phyloP scores from a whole-genome alignment of 2,888 invertebrate genomes.

The Eupelmus urozonus region DNA sequence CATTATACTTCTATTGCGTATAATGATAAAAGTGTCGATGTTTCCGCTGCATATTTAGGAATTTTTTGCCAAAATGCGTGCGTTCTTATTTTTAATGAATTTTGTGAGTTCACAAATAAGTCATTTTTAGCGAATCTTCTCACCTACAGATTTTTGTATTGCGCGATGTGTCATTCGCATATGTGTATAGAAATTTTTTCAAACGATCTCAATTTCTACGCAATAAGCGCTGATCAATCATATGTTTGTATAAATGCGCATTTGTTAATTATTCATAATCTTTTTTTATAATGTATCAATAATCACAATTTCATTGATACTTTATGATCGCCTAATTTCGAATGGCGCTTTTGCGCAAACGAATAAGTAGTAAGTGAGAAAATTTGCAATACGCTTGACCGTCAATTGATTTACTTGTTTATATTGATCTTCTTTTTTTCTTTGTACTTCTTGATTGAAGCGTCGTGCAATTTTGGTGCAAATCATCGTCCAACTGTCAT shows the following conservation, averaged over 20 bases:
- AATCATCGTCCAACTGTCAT: constrained; percentile 47
- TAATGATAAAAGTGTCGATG: constrained; percentile 20
- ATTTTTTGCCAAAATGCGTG: constrained; percentile 29
- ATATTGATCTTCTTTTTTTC: constrained; percentile 34
- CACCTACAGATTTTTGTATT: constrained; percentile 26
- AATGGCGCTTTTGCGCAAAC: constrained; percentile 1
- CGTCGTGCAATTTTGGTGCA: constrained; percentile 56
- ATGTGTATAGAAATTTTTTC: constrained; percentile 31
- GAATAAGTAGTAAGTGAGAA: constrained; percentile 34
- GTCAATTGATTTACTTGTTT: constrained; percentile 23
- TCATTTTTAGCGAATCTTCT: constrained; percentile 43
- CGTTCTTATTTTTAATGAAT: constrained; percentile 35
- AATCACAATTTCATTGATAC: constrained; percentile 24
- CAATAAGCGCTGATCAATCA: constrained; percentile 34
- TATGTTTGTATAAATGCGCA: constrained; percentile 36
- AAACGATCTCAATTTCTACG: constrained; percentile 15
- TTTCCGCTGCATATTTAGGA: constrained; percentile 30
- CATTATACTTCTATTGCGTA: constrained; percentile 39
- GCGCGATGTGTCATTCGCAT: constrained; percentile 23
- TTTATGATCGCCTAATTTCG: constrained; percentile 3
- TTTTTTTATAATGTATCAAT: constrained; percentile 23
- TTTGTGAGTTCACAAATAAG: constrained; percentile 23
- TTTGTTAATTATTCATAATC: constrained; percentile 12
- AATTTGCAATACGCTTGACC: constrained; percentile 25
- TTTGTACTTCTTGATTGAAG: constrained; percentile 47